A percentile compares a stretch with the other conserved stretches of the same genome.
Conservation (phyloP, 2,113 vertebrate genomes). For the Alligator mississippiensis region DNA sequence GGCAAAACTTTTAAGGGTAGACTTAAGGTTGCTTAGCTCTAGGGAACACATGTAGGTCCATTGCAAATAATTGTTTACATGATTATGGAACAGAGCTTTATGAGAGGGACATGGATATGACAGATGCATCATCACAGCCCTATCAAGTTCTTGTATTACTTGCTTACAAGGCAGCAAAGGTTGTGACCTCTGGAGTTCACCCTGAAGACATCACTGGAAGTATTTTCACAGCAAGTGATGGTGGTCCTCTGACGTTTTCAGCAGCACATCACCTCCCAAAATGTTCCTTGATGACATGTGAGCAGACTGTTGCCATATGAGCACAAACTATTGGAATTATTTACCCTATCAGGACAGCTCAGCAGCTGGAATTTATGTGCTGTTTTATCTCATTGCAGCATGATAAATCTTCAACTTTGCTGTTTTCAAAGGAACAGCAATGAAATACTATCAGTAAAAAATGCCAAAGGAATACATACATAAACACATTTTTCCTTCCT, state of each 20-base stretch:
- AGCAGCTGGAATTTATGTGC: background rate
- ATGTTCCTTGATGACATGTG: background rate
- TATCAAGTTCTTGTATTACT: background rate
- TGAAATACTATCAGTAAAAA: background rate
- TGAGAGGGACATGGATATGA: background rate
- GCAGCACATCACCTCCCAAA: background rate
- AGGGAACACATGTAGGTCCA: background rate
- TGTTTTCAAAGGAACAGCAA: background rate
- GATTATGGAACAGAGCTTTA: background rate
- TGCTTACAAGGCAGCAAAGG: background rate
- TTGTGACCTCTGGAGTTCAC: background rate
- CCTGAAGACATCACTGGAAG: background rate
- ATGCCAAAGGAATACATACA: background rate
- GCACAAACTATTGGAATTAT: background rate
- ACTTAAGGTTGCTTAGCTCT: background rate
- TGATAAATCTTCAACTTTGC: background rate
- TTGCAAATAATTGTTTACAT: background rate
- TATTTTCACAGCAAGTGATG: background rate
- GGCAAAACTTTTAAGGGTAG: background rate
- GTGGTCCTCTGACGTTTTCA: background rate
- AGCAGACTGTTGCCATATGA: background rate
- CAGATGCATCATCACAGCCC: background rate
- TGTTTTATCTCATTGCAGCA: background rate
- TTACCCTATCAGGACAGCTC: background rate
- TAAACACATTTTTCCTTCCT: background rate